Base-by-base conservation (phyloP, 2,113 vertebrate species). In the Ariopsis seemanni region DNA sequence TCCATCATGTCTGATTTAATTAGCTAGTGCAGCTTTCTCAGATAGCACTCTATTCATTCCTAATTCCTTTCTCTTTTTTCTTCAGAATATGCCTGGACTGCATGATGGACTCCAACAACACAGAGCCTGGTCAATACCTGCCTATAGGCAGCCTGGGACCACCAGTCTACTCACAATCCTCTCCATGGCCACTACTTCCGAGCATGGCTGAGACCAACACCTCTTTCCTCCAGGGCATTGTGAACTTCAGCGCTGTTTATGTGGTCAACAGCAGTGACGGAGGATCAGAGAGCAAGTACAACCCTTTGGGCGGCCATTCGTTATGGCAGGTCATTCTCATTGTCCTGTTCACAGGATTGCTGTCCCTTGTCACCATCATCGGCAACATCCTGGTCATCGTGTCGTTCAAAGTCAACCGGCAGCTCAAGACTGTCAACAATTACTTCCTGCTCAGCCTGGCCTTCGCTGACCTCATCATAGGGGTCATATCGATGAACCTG, bases 341-440 rank as follows among this genome's bases (percentile, higher is more conserved):
- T 60, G 96, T 96, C 17, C 91, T 98, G 88, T 94, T 99, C 84
- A 98, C 97, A 0, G 97, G 97, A 9, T 93, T 96, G 82, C 90
- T 99, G 74, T 97, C 98, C n/a, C 92, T 99, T 84, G 93, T 98
- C 91, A 99, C 98, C 83, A 96, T 99, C 92, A 97, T 99, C 1
- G 98, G 98, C 80, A 99, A 99, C 92, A 96, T 99, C 90, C 94
- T 99, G 53, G 98, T 99, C 34, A 97, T 99, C 57, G 97, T 99
- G 87, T 94, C 98, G 0, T 99, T 99, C 92, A 99, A 99, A 89
- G 98, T 99, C 89, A 99, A 99, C 93, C 98, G 99, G 77, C 98
- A 99, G 90, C 95, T 99, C 53, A 99, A 99, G 96, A 99, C 98
- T 0, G 98, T 99, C 87, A 99, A 99, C 92, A 99, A 99, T 92